Conservation (phyloP, 2,113 vertebrate species). For the Onychostruthus taczanowskii region DNA sequence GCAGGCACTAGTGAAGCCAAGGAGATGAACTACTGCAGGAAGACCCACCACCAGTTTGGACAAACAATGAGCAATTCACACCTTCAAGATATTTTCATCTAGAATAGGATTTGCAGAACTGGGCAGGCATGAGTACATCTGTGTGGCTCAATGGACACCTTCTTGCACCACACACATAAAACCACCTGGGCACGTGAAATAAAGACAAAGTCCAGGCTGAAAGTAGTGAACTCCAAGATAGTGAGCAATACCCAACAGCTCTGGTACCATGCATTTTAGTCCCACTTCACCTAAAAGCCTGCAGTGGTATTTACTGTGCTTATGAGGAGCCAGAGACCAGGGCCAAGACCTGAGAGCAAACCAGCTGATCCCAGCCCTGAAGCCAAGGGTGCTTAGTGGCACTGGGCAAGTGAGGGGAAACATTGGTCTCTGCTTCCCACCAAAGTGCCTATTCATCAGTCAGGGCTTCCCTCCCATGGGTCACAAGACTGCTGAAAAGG, state of each 20-base stretch:
- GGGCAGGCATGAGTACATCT: not conserved
- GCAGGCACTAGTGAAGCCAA: not conserved
- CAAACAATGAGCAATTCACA: not conserved
- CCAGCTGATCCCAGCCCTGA: not conserved
- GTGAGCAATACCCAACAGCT: not conserved
- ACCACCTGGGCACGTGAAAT: not conserved
- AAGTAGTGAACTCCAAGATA: not conserved
- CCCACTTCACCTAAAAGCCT: not conserved
- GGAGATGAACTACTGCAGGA: not conserved
- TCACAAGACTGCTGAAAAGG: not conserved
- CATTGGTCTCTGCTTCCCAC: not conserved
- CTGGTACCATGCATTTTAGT: not conserved
- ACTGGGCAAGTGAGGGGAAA: not conserved
- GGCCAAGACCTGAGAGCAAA: not conserved
- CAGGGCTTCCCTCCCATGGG: not conserved
- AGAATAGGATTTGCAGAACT: not conserved
- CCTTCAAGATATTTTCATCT: not conserved
- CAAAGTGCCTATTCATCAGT: rapidly evolving
- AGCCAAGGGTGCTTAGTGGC: not conserved
- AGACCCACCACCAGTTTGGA: not conserved
- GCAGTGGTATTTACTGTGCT: not conserved
- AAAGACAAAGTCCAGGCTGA: not conserved
- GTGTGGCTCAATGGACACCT: not conserved
- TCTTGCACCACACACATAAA: not conserved
- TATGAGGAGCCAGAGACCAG: not conserved